Conservation (phyloP, 2,113 vertebrate species). For the Peromyscus californicus region DNA sequence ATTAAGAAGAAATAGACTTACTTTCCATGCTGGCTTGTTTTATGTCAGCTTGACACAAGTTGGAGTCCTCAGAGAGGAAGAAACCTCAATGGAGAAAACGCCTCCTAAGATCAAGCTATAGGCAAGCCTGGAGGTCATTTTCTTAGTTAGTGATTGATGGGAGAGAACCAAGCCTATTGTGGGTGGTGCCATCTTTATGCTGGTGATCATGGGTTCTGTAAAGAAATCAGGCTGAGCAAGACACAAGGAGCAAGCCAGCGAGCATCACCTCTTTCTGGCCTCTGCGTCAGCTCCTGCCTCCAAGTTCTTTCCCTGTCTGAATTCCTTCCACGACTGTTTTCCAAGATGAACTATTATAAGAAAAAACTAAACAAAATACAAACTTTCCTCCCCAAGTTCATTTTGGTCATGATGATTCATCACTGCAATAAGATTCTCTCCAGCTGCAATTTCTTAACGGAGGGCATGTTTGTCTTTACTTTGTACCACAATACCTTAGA, state of each 20-base stretch:
- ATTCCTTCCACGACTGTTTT: not conserved
- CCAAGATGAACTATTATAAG: not conserved
- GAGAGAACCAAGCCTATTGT: not conserved
- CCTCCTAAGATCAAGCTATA: too few species aligned
- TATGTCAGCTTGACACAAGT: not conserved
- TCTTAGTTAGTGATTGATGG: not conserved
- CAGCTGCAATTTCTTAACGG: not conserved
- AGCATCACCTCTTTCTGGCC: not conserved
- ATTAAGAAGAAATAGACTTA: not conserved
- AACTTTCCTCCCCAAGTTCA: not conserved
- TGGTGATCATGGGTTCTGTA: not conserved
- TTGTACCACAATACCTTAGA: not conserved
- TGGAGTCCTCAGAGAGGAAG: not conserved
- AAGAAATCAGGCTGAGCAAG: not conserved
- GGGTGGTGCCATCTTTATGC: not conserved
- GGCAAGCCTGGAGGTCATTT: too few species aligned
- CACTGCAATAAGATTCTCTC: too few species aligned
- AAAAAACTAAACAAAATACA: not conserved
- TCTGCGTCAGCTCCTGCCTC: not conserved
- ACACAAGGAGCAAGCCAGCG: not conserved
- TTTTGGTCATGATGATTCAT: not conserved
- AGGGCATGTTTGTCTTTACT: not conserved
- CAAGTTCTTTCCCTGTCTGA: not conserved
- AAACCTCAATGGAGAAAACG: not conserved
- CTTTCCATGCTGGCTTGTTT: not conserved